These are phyloP conservation scores for Amorpha juglandis DNA, from an alignment of 2,888 invertebrate genomes.

Conservation along the genomic window DNA sequence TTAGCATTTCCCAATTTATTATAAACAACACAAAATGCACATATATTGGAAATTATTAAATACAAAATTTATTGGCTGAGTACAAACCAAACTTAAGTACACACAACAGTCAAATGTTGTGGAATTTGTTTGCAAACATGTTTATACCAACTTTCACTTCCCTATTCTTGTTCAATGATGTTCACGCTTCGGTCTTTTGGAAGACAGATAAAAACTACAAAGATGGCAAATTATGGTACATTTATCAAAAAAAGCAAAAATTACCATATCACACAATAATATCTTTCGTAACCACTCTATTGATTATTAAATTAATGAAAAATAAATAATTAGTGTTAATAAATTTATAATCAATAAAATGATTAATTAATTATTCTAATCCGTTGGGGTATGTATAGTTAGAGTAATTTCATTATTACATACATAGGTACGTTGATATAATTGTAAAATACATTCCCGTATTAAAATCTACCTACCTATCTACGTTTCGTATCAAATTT, in stretches of 20 bases:
- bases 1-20: conserved; percentile 7
- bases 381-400: conserved; percentile 50
- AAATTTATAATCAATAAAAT: conserved; percentile 35
- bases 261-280: conserved; percentile 63
- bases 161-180: conserved; percentile 11
- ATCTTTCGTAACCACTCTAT: conserved; percentile 46
- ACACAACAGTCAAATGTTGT: background rate
- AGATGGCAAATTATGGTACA: conserved; percentile 37
- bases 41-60: background rate
- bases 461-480: conserved; percentile 80
- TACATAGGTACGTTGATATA: conserved; percentile 58
- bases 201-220: conserved; percentile 47
- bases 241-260: conserved; percentile 51
- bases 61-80: conserved; percentile 3
- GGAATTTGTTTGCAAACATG: background rate
- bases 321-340: conserved; percentile 28
- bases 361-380: conserved; percentile 43
- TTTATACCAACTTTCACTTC: conserved; percentile 3
- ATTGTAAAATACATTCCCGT: conserved; percentile 76
- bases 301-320: conserved; percentile 34
- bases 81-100: conserved; percentile 6
- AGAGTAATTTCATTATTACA: conserved; percentile 53
- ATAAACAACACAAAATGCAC: conserved; percentile 11
- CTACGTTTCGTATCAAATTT: conserved; percentile 81
- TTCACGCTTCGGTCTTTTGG: conserved; percentile 34